Evolutionary conservation across 2,113 vertebrate species (phyloP).

Genomic region (Xenopus tropicalis): DNA sequence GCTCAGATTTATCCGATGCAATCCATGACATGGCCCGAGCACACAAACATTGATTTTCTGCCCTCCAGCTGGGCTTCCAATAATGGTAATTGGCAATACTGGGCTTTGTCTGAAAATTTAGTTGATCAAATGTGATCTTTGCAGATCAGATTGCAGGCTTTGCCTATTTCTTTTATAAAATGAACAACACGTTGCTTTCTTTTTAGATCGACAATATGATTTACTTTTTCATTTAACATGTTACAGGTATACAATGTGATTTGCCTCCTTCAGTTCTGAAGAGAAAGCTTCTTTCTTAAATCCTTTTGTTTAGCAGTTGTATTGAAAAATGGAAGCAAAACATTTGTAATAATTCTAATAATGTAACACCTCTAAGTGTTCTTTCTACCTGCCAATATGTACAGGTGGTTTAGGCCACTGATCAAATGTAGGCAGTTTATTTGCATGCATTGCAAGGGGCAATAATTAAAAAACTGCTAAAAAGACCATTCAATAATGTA

Average conservation of each 20-base stretch:
- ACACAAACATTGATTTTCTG: slow-evolving; percentile 25
- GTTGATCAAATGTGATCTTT: slow-evolving; percentile 33
- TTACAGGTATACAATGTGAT: not conserved
- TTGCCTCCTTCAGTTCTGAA: not conserved
- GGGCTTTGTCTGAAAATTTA: slow-evolving; percentile 11
- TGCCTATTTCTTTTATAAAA: not conserved
- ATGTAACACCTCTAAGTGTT: too few species aligned
- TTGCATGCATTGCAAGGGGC: too few species aligned
- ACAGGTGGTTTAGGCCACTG: too few species aligned
- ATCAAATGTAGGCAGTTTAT: too few species aligned
- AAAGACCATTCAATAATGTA: too few species aligned
- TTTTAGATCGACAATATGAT: slow-evolving; percentile 13
- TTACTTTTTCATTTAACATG: slow-evolving; percentile 19
- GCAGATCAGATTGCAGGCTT: slow-evolving; percentile 15
- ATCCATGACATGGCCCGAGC: slow-evolving; percentile 27
- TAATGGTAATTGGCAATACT: slow-evolving; percentile 21
- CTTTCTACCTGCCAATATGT: too few species aligned
- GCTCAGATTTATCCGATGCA: slow-evolving; percentile 29
- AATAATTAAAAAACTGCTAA: too few species aligned
- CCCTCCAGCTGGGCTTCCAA: slow-evolving; percentile 13
- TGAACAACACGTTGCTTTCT: not conserved
- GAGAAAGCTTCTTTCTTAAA: too few species aligned
- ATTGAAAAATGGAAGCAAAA: too few species aligned
- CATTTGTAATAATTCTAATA: too few species aligned
- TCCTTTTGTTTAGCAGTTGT: too few species aligned